Evolutionary conservation across 2,888 invertebrate genomes (phyloP), one percentile per base, ranked within the genome.

Genomic region (Ophioninae sp.): DNA sequence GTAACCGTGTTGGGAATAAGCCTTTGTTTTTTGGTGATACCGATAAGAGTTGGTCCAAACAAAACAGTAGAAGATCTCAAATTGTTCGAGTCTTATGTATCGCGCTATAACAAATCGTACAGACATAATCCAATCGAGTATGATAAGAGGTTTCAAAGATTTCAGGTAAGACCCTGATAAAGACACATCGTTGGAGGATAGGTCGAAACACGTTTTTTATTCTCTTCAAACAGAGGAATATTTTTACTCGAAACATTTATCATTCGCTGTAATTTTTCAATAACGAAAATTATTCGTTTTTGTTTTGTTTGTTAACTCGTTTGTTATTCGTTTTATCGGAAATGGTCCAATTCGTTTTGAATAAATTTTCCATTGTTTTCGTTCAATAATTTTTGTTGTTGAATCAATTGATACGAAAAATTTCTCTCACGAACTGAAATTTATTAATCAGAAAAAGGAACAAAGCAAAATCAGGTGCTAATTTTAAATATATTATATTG

Each of bases 31-130:
- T 91, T 94, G 68, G 93, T 93, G 2, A 92, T 94, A 85, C 94
- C 94, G 7, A 92, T 94, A 69, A 91, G 91, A 87, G 89, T 93
- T n/a, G 88, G 90, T 59, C 90, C 91, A 0, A 88, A 90, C 61
- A 88, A 82, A 3, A 83, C 82, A 6, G 39, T 10, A 2, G 88
- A 91, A 70, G 90, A 93, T 79, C 87, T 91, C n/a, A 87, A 88
- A 68, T 87, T 93, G 39, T 95, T 95, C 89, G 87, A 93, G 81
- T 89, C 91, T 73, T 95, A 94, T 86, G 90, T 94, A 20, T 82
- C 88, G 17, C 91, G 91, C 64, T 95, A 93, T 85, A 94, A 95
- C 83, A 95, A 94, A 91, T 92, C 93, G 10, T 95, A 95, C 87
- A 90, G 86, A 82, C 86, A 92, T 86, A 88, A 93, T 81, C 91